phyloP scores from a whole-genome alignment of 2,888 invertebrate species.

The Drosophila phalerata region DNA sequence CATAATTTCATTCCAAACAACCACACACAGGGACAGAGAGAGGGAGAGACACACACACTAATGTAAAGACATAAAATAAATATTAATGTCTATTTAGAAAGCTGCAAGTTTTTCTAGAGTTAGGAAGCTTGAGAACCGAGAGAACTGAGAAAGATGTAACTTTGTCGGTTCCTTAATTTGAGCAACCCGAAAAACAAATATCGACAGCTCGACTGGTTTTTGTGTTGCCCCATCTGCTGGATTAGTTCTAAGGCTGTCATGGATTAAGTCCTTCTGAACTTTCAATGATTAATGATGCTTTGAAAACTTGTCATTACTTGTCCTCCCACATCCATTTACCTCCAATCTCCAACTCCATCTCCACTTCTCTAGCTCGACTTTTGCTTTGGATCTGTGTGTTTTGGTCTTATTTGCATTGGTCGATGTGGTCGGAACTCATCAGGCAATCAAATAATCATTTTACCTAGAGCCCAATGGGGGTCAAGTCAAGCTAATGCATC shows the following conservation, averaged over 20 bases:
- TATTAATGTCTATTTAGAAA: conserved; percentile 45
- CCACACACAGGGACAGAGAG: conserved; percentile 9
- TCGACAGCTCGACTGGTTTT: conserved; percentile 60
- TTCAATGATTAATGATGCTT: conserved; percentile 77
- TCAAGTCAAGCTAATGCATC: conserved; percentile 17
- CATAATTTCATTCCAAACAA: conserved; percentile 61
- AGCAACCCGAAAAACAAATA: conserved; percentile 69
- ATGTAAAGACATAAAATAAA: conserved; percentile 28
- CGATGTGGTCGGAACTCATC: conserved; percentile 31
- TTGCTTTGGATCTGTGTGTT: conserved; percentile 13
- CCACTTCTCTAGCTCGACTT: neutral
- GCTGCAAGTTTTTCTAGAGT: conserved; percentile 29
- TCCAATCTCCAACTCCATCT: neutral
- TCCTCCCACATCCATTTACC: neutral
- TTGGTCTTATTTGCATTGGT: conserved; percentile 45
- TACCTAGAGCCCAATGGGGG: neutral
- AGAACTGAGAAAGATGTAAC: conserved; percentile 26
- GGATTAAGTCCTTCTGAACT: conserved; percentile 74
- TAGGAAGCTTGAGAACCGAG: neutral
- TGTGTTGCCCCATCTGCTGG: conserved; percentile 28
- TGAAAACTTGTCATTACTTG: conserved; percentile 70
- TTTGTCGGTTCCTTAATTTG: conserved; percentile 73
- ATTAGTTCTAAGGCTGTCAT: conserved; percentile 49
- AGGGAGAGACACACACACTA: conserved; percentile 8
- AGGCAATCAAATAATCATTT: conserved; percentile 37